Conservation (phyloP, 2,113 vertebrate species). For the Marmota monax region DNA sequence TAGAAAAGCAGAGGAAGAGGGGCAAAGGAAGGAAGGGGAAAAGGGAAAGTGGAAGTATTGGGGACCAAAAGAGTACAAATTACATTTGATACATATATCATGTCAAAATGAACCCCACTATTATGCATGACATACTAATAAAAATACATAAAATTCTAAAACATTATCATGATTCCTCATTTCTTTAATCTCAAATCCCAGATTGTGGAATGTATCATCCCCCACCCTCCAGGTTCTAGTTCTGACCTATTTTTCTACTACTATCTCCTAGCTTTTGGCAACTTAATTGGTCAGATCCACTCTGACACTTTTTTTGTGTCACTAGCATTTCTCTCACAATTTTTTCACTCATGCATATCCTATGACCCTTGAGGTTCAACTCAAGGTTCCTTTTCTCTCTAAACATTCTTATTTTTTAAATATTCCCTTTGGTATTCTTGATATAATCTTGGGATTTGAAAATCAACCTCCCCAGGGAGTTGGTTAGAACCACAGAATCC, state of each 20-base stretch:
- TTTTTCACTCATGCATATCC: neutral
- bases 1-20: too few species aligned
- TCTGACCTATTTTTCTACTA: conserved; percentile 1
- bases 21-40: too few species aligned
- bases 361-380: neutral
- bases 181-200: neutral
- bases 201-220: neutral
- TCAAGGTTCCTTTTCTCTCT: neutral
- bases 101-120: too few species aligned
- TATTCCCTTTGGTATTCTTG: neutral
- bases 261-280: neutral
- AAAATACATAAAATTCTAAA: neutral
- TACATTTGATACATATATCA: too few species aligned
- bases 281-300: neutral
- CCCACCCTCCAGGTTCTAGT: neutral
- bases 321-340: neutral
- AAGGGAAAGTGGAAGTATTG: neutral
- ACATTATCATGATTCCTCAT: neutral
- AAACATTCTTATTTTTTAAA: neutral
- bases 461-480: neutral
- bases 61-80: too few species aligned
- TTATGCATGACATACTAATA: too few species aligned
- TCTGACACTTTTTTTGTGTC: neutral
- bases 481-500: neutral
- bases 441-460: neutral